Evolutionary conservation across 1,140 invertebrate genomes (phyloP), one percentile per base, ranked within the genome.

Genomic region (Alviniconcha marisindica): DNA sequence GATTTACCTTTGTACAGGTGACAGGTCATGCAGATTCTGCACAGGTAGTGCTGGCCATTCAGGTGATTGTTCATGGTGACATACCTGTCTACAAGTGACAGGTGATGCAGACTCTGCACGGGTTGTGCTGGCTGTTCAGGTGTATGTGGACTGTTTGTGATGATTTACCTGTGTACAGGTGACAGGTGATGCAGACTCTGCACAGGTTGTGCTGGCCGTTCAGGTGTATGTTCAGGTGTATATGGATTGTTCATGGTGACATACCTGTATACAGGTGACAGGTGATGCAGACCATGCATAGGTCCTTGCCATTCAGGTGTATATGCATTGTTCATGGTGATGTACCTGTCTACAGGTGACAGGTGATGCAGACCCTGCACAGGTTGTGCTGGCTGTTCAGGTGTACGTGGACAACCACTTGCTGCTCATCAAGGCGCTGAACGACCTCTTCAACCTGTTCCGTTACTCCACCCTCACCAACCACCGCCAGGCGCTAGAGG

Each of bases 371-470:
- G 97, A 96, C 91, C 97, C 99, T 93, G 95, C 96, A 84, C 97
- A 99, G 93, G 97, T 99, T 74, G 91, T 99, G 31, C 95, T 95
- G n/a, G 96, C 97, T 4, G 90, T 94, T 24, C 90, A 94, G 85
- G 95, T 95, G 5, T 97, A 97, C 86, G 95, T 96, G 90, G 96
- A 97, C 87, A 94, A 97, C 85, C 95, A 96, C 0, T 95, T 96
- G 48, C 95, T 98, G 84, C 92, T 99, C 54, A 94, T 96, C 91
- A 95, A 96, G 91, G 96, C 98, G 38, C 94, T 99, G 10, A 99
- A 98, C 92, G 97, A 98, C 92, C 93, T 99, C 21, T 99, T 98
- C 91, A 97, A 98, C 91, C 93, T 97, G 33, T 97, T 99, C 91
- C 88, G 88, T 40, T 86, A 87, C 83, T 87, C 87, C 82, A 87